Evolutionary conservation across 2,888 invertebrate species (phyloP).

Genomic region (Tiphia femorata): DNA sequence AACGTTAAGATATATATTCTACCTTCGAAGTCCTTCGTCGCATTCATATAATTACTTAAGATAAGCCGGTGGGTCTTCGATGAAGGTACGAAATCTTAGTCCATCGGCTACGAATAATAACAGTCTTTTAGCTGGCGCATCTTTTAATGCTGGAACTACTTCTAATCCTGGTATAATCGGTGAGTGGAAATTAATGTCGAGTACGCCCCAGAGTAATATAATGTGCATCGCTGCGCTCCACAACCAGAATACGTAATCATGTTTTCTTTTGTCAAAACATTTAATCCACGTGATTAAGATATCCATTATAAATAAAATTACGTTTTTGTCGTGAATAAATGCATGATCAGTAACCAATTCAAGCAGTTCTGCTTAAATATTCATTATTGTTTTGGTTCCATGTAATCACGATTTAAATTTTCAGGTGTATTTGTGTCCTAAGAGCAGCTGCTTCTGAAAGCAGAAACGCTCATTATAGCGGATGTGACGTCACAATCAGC

Average conservation of each 20-base stretch:
- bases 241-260: constrained; percentile 40
- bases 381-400: no score
- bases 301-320: neutral
- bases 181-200: constrained; percentile 66
- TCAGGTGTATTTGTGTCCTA: no score
- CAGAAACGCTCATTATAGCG: no score
- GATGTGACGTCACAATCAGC: no score
- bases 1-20: neutral
- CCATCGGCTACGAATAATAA: constrained; percentile 94
- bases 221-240: constrained; percentile 62
- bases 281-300: neutral
- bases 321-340: neutral
- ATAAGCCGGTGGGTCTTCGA: constrained; percentile 74
- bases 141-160: constrained; percentile 44
- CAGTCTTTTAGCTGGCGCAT: constrained; percentile 68
- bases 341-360: no score
- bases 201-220: constrained; percentile 59
- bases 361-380: no score
- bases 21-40: neutral
- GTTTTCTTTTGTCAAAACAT: neutral
- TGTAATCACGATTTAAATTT: no score
- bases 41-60: constrained; percentile 61
- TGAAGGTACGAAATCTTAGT: constrained; percentile 86
- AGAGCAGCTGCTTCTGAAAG: no score
- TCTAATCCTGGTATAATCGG: constrained; percentile 59